Evolutionary conservation across 1,140 invertebrate species (phyloP), one percentile per base, ranked within the genome.

Genomic region (Mesaphorura yosii): DNA sequence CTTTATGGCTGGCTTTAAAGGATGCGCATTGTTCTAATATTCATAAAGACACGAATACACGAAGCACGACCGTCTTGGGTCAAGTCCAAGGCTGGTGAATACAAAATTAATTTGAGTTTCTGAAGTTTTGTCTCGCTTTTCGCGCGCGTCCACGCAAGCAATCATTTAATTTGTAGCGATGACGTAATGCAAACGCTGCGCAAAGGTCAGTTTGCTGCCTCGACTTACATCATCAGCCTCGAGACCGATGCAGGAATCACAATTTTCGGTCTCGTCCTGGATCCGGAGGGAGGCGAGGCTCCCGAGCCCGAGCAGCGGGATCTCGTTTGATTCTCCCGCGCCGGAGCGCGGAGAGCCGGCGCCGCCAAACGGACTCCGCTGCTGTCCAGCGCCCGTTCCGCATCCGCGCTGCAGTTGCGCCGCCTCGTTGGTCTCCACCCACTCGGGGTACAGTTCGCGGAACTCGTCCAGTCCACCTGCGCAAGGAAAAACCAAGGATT

Each of bases 391-490:
- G 37, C 66, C 66, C 59, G 62, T 41, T 34, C 61, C 56, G n/a
- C n/a, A n/a, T n/a, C n/a, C n/a, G n/a, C n/a, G n/a, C n/a, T n/a
- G n/a, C 31, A n/a, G 10, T 59, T 74, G 73, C 47, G 72, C 69
- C 2, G 64, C 50, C 55, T 60, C 65, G 14, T 72, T 72, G 53
- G 76, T 73, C 62, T 82, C 84, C 66, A 88, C 90, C 84, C 86
- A 90, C 68, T 93, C 88, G 25, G 88, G 87, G 70, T 85, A 91
- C 40, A 78, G 74, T 57, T 80, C 76, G 60, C 78, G 79, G 72
- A 92, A 94, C 65, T 78, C 76, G 51, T 74, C 73, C 65, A 89
- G 89, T 49, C 88, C 88, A 70, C 88, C 89, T 92, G 75, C 22
- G 76, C 78, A 70, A 65, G 66, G 70, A 64, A 67, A 58, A 57